Base-by-base conservation (phyloP, 1,140 invertebrate species). In the Rhopalosiphum padi region DNA sequence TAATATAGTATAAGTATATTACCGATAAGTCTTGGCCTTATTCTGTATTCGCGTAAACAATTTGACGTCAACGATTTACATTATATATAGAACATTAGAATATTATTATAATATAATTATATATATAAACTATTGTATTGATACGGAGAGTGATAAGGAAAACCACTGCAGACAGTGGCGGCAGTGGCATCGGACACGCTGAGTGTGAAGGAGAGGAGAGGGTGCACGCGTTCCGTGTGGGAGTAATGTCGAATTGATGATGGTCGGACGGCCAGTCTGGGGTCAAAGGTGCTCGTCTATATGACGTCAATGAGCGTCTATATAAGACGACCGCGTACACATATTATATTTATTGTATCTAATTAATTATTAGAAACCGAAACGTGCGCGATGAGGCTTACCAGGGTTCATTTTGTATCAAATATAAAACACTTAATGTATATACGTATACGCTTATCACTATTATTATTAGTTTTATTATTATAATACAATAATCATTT, bases 231-330 rank as follows among this genome's bases (percentile, higher is more conserved):
- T 77, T n/a, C 30, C 60, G 23, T 90, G 89, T 90, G 89, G 89
- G 89, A 90, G 89, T 90, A 68, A 60, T 68, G 88, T 90, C 48
- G 48, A 60, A 43, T 68, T 68, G 88, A 90, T 46, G 85, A 86
- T 60, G n/a, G 89, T 46, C 83, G 41, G 43, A 90, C 88, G 35
- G 37, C 85, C 85, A 46, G 43, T 77, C 88, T 23, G 6, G 6
- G 89, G 89, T 90, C 41, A 90, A 90, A 90, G 89, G 89, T 41
- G 89, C 2, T 25, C 51, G 53, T 90, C 41, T 23, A 30, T 60
- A 90, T 90, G 89, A 90, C 89, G 89, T 90, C 89, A 90, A 90
- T 90, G 37, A 77, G n/a, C 8, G 53, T 68, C 60, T 77, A 68
- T 68, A 18, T n/a, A n/a, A 77, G 60, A 77, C 60, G 60, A 77